phyloP scores from a whole-genome alignment of 2,888 invertebrate genomes.

The Drosophila greeni region DNA sequence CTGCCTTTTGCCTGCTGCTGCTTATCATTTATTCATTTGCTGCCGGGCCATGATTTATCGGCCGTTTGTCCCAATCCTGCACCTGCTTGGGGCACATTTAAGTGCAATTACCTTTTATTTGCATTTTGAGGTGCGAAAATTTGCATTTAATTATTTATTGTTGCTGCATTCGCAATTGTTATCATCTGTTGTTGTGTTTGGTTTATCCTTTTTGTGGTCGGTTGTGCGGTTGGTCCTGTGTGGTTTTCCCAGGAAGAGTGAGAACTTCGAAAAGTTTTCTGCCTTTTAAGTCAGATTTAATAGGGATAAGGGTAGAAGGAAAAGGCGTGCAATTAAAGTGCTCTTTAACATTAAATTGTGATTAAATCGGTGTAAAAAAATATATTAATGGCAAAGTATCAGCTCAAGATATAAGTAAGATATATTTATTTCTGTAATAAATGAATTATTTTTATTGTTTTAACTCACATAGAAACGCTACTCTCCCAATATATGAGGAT shows the following conservation, averaged over 20 bases:
- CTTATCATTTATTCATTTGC: constrained; percentile 65
- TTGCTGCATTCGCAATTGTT: constrained; percentile 37
- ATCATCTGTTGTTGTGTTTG: constrained; percentile 25
- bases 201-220: constrained; percentile 22
- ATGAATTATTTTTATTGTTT: too few relatives aligned
- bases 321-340: not conserved
- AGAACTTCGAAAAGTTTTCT: not conserved
- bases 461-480: too few relatives aligned
- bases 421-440: not conserved
- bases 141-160: constrained; percentile 55
- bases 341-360: not conserved
- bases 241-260: not conserved
- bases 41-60: constrained; percentile 57
- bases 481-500: not conserved
- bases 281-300: constrained; percentile 13
- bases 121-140: constrained; percentile 54
- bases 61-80: constrained; percentile 12
- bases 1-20: constrained; percentile 48
- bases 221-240: constrained; percentile 19
- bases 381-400: not conserved
- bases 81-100: constrained; percentile 34
- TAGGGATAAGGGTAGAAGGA: not conserved
- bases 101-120: constrained; percentile 51
- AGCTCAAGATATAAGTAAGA: not conserved
- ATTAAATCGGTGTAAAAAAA: not conserved